Evolutionary conservation across 2,113 vertebrate species (phyloP).

Genomic region (Dunckerocampus dactyliophorus): DNA sequence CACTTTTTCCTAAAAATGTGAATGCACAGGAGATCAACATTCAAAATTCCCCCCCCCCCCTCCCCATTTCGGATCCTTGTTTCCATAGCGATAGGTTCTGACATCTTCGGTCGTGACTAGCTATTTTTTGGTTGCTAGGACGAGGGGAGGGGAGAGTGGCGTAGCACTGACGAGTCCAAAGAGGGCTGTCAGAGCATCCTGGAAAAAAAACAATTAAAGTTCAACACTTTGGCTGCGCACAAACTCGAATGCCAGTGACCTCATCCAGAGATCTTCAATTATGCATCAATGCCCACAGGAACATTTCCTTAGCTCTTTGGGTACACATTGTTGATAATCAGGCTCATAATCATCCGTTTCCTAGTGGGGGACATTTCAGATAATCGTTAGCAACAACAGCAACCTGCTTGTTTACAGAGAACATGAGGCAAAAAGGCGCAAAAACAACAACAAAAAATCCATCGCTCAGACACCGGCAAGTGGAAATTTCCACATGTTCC

Average conservation of each 20-base stretch:
- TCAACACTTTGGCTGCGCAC: conserved; percentile 23
- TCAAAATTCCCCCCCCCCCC: conserved; percentile 59
- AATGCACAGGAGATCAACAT: conserved; percentile 62
- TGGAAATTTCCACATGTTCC: conserved; percentile 33
- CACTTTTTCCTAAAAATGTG: conserved; percentile 48
- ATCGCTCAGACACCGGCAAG: background rate
- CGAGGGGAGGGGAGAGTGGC: background rate
- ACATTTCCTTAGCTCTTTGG: conserved; percentile 32
- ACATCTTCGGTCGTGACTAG: conserved; percentile 58
- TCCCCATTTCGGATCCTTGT: conserved; percentile 53
- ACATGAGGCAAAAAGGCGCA: too few species aligned
- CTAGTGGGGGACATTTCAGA: conserved; percentile 6
- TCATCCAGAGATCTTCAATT: conserved; percentile 23
- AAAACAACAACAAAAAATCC: background rate
- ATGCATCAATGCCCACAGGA: conserved; percentile 31
- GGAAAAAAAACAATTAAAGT: conserved; percentile 16
- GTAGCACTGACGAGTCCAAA: background rate
- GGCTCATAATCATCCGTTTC: conserved; percentile 15
- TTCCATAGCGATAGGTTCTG: conserved; percentile 73
- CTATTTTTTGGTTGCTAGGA: conserved; percentile 43
- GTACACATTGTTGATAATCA: conserved; percentile 39
- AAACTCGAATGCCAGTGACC: conserved; percentile 41
- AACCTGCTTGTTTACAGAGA: background rate
- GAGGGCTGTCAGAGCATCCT: conserved; percentile 26
- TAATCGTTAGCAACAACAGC: conserved; percentile 29